Conservation (phyloP, 2,888 invertebrate genomes). For the Nebria brevicollis region DNA sequence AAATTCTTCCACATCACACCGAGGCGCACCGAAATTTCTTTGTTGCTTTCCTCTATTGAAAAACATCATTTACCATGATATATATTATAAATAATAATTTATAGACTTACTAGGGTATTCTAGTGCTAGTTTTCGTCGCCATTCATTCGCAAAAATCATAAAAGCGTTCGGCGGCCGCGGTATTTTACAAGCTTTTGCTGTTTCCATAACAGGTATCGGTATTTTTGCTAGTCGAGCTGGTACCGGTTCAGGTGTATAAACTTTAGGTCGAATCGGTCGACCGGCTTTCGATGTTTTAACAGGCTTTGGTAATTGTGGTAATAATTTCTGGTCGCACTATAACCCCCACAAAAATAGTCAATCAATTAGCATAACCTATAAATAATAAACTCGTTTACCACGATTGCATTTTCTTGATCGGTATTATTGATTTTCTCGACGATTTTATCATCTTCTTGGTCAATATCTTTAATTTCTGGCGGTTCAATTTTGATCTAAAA, state of each 20-base stretch:
- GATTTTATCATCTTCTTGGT: slow-evolving; percentile 50
- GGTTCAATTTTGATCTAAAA: slow-evolving; percentile 57
- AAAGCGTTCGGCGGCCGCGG: slow-evolving; percentile 65
- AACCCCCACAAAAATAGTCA: too few relatives aligned
- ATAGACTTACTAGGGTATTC: slow-evolving; percentile 60
- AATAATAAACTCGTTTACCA: background rate
- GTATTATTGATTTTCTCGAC: slow-evolving; percentile 30
- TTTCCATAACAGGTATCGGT: slow-evolving; percentile 4
- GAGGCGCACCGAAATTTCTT: slow-evolving; percentile 64
- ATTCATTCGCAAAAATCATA: slow-evolving; percentile 66
- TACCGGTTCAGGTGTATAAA: slow-evolving; percentile 7
- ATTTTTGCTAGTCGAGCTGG: slow-evolving; percentile 11
- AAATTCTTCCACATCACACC: slow-evolving; percentile 66
- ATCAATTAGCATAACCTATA: background rate
- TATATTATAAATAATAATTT: slow-evolving; percentile 7
- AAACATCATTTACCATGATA: slow-evolving; percentile 9
- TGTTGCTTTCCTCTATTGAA: slow-evolving; percentile 62
- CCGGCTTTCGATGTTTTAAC: slow-evolving; percentile 40
- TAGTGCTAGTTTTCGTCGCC: slow-evolving; percentile 62
- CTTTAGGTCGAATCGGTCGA: slow-evolving; percentile 35
- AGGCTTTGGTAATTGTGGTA: slow-evolving; percentile 11
- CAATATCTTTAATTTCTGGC: slow-evolving; percentile 56
- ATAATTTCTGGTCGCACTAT: slow-evolving; percentile 17
- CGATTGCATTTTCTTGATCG: slow-evolving; percentile 25
- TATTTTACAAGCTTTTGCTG: slow-evolving; percentile 54